Conservation (phyloP, 2,888 invertebrate genomes). For the Noctua pronuba region DNA sequence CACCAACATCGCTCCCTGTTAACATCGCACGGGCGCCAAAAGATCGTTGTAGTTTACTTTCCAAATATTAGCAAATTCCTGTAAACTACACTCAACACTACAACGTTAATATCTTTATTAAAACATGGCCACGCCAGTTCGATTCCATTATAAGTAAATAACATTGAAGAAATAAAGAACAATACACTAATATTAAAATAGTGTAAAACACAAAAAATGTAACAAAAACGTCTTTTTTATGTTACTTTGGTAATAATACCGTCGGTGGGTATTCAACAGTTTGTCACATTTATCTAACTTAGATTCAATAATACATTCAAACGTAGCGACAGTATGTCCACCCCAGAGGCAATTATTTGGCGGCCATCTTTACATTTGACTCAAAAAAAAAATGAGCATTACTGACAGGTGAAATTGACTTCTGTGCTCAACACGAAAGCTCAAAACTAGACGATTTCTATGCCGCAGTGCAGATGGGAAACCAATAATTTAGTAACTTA, state of each 20-base stretch:
- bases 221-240: conserved; percentile 61
- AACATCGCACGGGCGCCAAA: neutral
- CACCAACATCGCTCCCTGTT: neutral
- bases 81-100: no score
- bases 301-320: conserved; percentile 21
- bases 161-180: conserved; percentile 29
- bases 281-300: conserved; percentile 26
- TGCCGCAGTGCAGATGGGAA: neutral
- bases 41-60: neutral
- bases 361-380: conserved; percentile 9
- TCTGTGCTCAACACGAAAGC: neutral
- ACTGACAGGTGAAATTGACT: neutral
- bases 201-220: conserved; percentile 50
- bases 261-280: conserved; percentile 67
- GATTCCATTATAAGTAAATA: conserved; percentile 6
- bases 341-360: neutral
- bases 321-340: conserved; percentile 6
- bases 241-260: conserved; percentile 61
- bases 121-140: conserved; percentile 6
- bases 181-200: conserved; percentile 27
- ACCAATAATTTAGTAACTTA: neutral
- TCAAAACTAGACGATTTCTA: neutral
- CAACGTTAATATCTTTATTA: neutral
- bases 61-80: neutral
- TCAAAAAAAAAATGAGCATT: neutral